Base-by-base conservation (phyloP, 2,113 vertebrate species). In the Rhynchomys soricoides region DNA sequence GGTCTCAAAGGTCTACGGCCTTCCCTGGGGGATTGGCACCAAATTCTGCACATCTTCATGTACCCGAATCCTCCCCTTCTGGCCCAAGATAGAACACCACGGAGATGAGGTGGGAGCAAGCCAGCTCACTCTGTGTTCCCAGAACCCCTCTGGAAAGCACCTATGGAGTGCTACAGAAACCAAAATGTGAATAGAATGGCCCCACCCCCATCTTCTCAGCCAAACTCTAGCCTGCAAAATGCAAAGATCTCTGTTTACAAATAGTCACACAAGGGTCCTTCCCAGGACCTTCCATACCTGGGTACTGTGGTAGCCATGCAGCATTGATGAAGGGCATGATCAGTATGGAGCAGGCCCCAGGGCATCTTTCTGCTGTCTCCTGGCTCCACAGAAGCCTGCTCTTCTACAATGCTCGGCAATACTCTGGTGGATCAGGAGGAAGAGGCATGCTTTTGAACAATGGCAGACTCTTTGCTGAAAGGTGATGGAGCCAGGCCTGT, bases 1-100 rank as follows among this genome's bases (percentile, higher is more conserved):
- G 13, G 19, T 98, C 37, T 97, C 96, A 7, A 97, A 99, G 31
- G 98, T 99, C 95, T 99, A 99, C 70, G 91, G 98, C 92, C 98
- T 99, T 77, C 99, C 99, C 0, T 99, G 99, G 89, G 99, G 99
- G 50, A 98, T 99, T 37, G 99, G 98, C 87, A 98, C 98, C 52
- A 97, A 93, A 96, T 83, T 98, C 73, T 99, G 99, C 0, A 62
- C 97, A 0, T 97, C 92, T 55, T 96, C 98, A 73, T 99, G 99
- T 98, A 59, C 98, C 87, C 98, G 1, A 10, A 98, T 97, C 94
- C 94, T 99, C 10, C 99, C 99, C 0, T 98, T 99, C 98, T 99
- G 99, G 95, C 99, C 99, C n/a, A 97, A 97, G 40, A 93, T 70
- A 31, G 92, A 71, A 43, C 10, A 96, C 7, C 34, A 9, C 0